Base-by-base conservation (phyloP, 2,113 vertebrate genomes). In the Rutilus rutilus region DNA sequence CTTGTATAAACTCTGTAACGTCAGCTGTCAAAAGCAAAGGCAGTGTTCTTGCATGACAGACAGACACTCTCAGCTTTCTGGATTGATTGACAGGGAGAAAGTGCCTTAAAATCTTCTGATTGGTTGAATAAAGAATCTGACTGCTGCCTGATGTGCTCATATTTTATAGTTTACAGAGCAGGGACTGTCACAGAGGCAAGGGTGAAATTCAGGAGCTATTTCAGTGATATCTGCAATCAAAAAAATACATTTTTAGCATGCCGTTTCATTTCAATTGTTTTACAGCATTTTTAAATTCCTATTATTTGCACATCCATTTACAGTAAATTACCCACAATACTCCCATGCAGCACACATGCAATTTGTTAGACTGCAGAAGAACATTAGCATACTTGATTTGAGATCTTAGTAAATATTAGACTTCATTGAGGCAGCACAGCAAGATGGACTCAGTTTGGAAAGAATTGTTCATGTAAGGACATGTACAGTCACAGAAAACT, bases 301-400 rank as follows among this genome's bases (percentile, higher is more conserved):
- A 69, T 54, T 77, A 19, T 54, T 77, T 77, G 3, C 17, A 5
- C 25, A 30, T 77, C 17, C 15, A 78, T 78, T 59, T 33, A 59
- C 17, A 39, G 12, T 78, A n/a, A 42, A 79, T 62, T 21, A 79
- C 36, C 6, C 23, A 1, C 36, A 45, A 62, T 45, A 45, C n/a
- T 1, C 78, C 5, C 14, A 78, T 14, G 52, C 59, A 78, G 76
- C 76, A 57, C 47, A 77, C 50, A 77, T 57, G 17, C 75, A 78
- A 25, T 33, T 8, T 67, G 30, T 67, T 19, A 67, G 14, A 19
- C 33, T 71, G 33, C 67, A 36, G 27, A 60, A 62, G 78, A 14
- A 62, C n/a, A 62, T 80, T 11, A 79, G 6, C 73, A 75, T 74
- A 47, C 39, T 73, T 71, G 17, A 73, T 11, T 73, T 73, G 69